Evolutionary conservation across 2,888 invertebrate species (phyloP).

Genomic region (Harpalus rufipes): DNA sequence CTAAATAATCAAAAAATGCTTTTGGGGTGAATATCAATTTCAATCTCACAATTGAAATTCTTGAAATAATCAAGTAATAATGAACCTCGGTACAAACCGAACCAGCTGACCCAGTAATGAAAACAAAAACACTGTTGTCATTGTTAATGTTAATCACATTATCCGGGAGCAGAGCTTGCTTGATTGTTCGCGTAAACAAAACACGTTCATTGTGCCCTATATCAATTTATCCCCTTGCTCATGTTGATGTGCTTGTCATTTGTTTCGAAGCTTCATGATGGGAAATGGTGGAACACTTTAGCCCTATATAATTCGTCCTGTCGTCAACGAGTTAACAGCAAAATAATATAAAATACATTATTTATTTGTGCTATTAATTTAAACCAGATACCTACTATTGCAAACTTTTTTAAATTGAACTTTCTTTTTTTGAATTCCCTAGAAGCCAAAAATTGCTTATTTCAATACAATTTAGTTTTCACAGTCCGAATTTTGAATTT

Average conservation of each 20-base stretch:
- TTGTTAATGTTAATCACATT: constrained; percentile 56
- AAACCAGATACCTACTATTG: not conserved
- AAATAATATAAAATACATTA: not conserved
- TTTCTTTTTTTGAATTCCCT: too few relatives aligned
- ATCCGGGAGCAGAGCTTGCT: constrained; percentile 31
- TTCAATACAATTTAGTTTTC: too few relatives aligned
- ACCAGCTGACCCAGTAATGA: constrained; percentile 36
- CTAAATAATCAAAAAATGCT: constrained; percentile 30
- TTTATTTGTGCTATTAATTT: not conserved
- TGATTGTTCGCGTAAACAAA: constrained; percentile 49
- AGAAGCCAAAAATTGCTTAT: too few relatives aligned
- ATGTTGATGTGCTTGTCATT: not conserved
- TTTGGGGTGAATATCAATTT: constrained; percentile 13
- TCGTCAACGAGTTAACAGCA: not conserved
- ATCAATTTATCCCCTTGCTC: constrained; percentile 28
- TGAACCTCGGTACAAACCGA: constrained; percentile 26
- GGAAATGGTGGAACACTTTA: not conserved
- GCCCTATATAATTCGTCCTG: not conserved
- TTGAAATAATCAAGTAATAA: constrained; percentile 48
- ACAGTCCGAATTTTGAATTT: too few relatives aligned
- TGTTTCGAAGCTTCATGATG: not conserved
- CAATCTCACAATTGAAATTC: constrained; percentile 1
- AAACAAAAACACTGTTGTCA: constrained; percentile 44
- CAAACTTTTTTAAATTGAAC: not conserved
- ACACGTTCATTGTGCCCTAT: constrained; percentile 29